Base-by-base conservation (phyloP, 2,797 vertebrate genomes). In the Myotis vivesi region DNA sequence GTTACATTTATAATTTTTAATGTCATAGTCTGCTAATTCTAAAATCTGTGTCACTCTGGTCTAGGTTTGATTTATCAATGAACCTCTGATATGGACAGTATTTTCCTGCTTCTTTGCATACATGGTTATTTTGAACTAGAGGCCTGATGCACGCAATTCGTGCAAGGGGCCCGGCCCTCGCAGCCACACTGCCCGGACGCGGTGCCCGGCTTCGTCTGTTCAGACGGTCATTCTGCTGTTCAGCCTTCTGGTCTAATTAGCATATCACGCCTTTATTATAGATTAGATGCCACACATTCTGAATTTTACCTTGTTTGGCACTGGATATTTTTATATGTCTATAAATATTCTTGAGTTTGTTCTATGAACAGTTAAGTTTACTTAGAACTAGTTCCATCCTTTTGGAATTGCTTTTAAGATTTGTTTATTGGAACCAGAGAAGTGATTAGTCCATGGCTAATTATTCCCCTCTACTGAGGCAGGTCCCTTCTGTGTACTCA, bases 321-420 rank as follows among this genome's bases (percentile, higher is more conserved):
- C 16, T 77, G n/a, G 49, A 46, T 77, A 77, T 46, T 85, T 85
- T 92, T 79, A 44, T 68, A 57, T 55, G 36, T n/a, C 38, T 77
- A 68, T 77, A 75, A 64, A 84, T 91, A 76, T 66, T 75, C 57
- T 66, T 66, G 44, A 75, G 16, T 36, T 57, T 22, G n/a, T 77
- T 77, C 17, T 33, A 25, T 86, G 59, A 33, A 22, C 49, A 51
- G 23, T 69, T 44, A 53, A 71, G 49, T 91, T 91, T 91, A 84
- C 33, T 73, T 51, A 44, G n/a, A 85, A 49, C 16, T 53, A n/a
- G 17, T 49, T 86, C 46, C 38, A 57, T 59, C 28, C 17, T 85
- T 55, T 57, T 57, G 38, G 23, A 68, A 17, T 86, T 49, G 22
- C 16, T 85, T 85, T 59, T 38, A 92, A 69, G 4, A 13, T 36